Percentiles rank a stretch among this genome's conserved stretches.
Evolutionary conservation across 2,113 vertebrate genomes (phyloP).

Genomic region (Gymnorhina tibicen): DNA sequence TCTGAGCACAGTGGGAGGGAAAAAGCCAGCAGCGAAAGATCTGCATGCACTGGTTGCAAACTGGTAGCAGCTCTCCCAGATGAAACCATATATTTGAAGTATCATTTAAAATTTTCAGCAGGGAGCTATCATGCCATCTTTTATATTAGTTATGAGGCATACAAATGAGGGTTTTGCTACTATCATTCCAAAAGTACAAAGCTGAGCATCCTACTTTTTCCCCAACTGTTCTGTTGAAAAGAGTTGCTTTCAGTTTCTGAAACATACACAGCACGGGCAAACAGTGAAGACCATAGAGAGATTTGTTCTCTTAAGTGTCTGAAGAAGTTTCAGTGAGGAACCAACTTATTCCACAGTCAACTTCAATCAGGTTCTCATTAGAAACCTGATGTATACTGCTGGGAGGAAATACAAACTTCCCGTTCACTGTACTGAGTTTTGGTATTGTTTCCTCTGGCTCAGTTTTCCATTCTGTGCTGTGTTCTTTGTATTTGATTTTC

Average conservation of each 20-base stretch:
- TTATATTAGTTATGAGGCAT: constrained; percentile 22
- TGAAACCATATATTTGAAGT: constrained; percentile 25
- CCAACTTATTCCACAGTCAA: not conserved
- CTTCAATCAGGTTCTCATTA: not conserved
- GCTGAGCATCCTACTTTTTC: not conserved
- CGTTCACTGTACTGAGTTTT: not conserved
- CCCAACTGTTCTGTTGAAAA: not conserved
- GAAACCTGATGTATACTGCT: not conserved
- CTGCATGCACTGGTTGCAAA: not conserved
- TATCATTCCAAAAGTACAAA: not conserved
- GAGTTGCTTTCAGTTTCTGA: not conserved
- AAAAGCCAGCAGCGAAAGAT: not conserved
- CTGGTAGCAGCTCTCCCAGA: not conserved
- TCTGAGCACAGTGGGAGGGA: constrained; percentile 22
- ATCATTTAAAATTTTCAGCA: constrained; percentile 50
- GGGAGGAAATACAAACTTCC: not conserved
- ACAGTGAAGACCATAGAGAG: not conserved
- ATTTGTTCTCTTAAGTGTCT: not conserved
- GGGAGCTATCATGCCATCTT: constrained; percentile 15
- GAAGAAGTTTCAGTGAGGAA: not conserved
- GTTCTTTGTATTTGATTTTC: not conserved
- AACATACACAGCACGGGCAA: accelerated
- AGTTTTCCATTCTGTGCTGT: not conserved
- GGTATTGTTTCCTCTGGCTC: not conserved
- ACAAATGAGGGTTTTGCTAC: not conserved